Conservation (phyloP, 2,888 invertebrate species). For the Orthosia gothica region DNA sequence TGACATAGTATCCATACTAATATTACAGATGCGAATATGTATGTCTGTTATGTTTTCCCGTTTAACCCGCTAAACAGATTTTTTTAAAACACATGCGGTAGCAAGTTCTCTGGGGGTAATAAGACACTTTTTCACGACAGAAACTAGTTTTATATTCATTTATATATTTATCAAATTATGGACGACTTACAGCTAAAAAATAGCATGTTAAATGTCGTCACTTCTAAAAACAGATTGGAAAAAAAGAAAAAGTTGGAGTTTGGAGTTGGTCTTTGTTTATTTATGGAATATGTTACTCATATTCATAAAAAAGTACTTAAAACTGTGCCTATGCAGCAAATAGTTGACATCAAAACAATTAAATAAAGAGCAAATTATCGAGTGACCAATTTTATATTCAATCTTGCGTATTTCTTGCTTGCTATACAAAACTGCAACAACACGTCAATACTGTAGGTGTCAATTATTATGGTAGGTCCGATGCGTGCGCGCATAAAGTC, state of each 20-base stretch:
- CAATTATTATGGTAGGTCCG: not conserved
- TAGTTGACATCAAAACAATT: not conserved
- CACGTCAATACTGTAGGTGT: not conserved
- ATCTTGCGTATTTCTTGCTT: not conserved
- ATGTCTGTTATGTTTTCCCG: no score
- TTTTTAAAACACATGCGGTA: no score
- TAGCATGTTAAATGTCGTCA: no score
- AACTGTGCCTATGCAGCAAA: not conserved
- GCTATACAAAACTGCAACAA: slow-evolving; percentile 2
- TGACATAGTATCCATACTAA: not conserved
- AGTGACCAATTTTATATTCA: not conserved
- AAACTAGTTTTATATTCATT: no score
- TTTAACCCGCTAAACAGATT: not conserved
- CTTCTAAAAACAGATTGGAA: no score
- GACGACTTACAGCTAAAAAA: no score
- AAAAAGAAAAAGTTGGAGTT: no score
- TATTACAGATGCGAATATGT: no score
- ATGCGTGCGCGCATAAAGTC: slow-evolving; percentile 9
- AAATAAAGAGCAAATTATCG: not conserved
- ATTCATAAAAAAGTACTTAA: not conserved
- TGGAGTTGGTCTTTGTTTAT: no score
- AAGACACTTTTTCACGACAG: no score
- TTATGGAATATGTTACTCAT: not conserved
- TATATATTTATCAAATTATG: no score
- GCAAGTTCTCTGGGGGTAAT: no score